Conservation (phyloP, 2,888 invertebrate genomes). For the Protophormia terraenovae region DNA sequence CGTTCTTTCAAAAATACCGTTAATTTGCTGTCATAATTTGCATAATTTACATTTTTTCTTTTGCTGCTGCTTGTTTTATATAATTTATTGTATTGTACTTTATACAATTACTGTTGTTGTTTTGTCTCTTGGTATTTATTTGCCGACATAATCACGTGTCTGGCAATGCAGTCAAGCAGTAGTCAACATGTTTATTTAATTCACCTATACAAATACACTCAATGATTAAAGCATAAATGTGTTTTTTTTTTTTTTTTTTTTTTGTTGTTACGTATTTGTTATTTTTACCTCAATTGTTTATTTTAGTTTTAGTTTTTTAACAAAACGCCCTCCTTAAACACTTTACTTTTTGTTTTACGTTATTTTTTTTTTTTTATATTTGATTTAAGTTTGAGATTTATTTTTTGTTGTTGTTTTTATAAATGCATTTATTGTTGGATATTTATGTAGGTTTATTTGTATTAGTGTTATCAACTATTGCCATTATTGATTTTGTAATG, state of each 20-base stretch:
- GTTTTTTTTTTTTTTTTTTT: not conserved
- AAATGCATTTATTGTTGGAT: not conserved
- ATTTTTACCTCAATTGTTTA: constrained; percentile 22
- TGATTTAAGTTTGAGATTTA: not conserved
- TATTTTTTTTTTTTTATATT: not conserved
- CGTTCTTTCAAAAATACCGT: constrained; percentile 52
- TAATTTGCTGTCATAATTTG: constrained; percentile 51
- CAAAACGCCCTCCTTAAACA: constrained; percentile 35
- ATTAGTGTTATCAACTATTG: not conserved
- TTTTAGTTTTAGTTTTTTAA: not conserved
- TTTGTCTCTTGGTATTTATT: not conserved
- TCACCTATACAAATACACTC: not conserved
- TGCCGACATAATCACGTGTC: constrained; percentile 59
- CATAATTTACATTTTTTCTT: constrained; percentile 9
- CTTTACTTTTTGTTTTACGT: not conserved
- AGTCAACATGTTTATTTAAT: constrained; percentile 37
- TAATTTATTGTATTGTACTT: not conserved
- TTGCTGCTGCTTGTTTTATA: not conserved
- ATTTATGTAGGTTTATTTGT: not conserved
- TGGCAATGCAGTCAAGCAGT: constrained; percentile 32
- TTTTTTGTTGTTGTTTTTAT: not conserved
- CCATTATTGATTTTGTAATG: not conserved
- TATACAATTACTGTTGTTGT: not conserved
- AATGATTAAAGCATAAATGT: not conserved
- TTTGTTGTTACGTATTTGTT: not conserved